phyloP scores from a whole-genome alignment of 2,113 vertebrate species.

The Mobula birostris region DNA sequence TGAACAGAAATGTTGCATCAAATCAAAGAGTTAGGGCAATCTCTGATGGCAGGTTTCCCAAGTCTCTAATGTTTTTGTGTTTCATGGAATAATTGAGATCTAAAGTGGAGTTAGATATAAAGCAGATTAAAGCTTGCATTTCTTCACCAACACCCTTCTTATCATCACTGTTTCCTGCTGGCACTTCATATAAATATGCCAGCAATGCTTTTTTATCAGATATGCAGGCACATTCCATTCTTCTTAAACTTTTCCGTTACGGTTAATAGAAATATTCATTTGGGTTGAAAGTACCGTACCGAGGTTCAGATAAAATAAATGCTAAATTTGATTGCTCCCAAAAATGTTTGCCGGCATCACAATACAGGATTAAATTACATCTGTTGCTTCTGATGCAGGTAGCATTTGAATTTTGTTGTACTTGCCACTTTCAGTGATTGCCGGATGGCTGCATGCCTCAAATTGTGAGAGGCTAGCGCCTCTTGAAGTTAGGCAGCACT shows the following conservation, averaged over 20 bases:
- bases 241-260: not conserved
- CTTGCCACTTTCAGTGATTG: no score
- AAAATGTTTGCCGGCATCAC: no score
- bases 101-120: slow-evolving; percentile 24
- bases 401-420: no score
- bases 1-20: not conserved
- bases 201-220: slow-evolving; percentile 9
- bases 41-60: not conserved
- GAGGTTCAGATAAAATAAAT: not conserved
- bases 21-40: not conserved
- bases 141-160: not conserved
- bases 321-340: no score
- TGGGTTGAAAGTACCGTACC: not conserved
- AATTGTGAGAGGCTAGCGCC: no score
- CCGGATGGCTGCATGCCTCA: no score
- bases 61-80: not conserved
- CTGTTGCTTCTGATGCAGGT: no score
- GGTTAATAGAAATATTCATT: not conserved
- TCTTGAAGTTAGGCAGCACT: no score
- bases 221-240: slow-evolving; percentile 22
- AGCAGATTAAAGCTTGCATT: slow-evolving; percentile 34
- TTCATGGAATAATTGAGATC: slow-evolving; percentile 13
- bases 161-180: not conserved
- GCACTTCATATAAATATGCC: slow-evolving; percentile 22
- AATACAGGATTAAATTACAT: no score